Percentiles rank a stretch among this genome's conserved stretches.
Evolutionary conservation across 2,888 invertebrate species (phyloP).

Genomic region (Agrochola macilenta): DNA sequence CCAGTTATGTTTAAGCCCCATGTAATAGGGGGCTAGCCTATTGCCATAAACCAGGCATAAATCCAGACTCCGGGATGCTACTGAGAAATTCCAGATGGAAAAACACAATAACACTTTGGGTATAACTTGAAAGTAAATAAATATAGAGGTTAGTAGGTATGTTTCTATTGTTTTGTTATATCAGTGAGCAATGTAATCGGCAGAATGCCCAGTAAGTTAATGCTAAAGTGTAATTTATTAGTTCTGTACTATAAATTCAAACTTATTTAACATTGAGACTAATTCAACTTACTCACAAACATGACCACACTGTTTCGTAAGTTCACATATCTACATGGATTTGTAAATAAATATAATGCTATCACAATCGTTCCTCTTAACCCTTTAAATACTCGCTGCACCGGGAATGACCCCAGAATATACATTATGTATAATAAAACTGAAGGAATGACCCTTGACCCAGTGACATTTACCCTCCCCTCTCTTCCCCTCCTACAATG

Average conservation of each 20-base stretch:
- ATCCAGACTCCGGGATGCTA: too few relatives aligned
- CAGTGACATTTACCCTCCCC: constrained; percentile 48
- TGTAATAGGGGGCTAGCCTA: too few relatives aligned
- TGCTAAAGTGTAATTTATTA: not conserved
- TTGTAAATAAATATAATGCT: not conserved
- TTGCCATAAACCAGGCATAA: too few relatives aligned
- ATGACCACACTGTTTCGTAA: not conserved
- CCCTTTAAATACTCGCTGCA: constrained; percentile 10
- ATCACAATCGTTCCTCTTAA: not conserved
- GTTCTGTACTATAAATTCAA: not conserved
- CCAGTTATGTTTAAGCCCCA: too few relatives aligned
- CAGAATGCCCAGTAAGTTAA: not conserved
- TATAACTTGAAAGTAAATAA: not conserved
- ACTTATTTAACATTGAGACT: not conserved
- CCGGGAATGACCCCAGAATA: constrained; percentile 3
- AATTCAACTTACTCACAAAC: not conserved
- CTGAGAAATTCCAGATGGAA: too few relatives aligned
- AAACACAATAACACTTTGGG: too few relatives aligned
- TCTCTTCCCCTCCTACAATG: constrained; percentile 21
- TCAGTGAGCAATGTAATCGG: not conserved
- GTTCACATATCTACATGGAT: not conserved
- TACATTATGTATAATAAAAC: constrained; percentile 14
- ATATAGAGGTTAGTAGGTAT: not conserved
- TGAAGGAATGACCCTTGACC: constrained; percentile 55
- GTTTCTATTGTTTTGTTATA: not conserved